Evolutionary conservation across 2,113 vertebrate genomes (phyloP).

Genomic region (Telmatochromis brachygnathus): DNA sequence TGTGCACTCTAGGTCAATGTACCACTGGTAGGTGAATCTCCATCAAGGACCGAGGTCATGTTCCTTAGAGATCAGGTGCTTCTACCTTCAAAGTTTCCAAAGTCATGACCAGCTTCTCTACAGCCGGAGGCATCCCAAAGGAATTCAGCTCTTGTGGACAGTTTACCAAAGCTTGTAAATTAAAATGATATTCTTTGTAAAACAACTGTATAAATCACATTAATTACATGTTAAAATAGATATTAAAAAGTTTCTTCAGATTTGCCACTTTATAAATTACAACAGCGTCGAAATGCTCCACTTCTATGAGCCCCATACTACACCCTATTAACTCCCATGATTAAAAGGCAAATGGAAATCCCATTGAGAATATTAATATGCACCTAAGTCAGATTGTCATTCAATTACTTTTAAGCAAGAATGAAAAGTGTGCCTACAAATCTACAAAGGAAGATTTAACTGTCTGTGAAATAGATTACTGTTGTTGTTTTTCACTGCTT

Average conservation of each 20-base stretch:
- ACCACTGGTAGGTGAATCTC: neutral
- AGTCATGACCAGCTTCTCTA: neutral
- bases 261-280: neutral
- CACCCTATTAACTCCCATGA: conserved; percentile 33
- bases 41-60: neutral
- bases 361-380: conserved; percentile 34
- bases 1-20: neutral
- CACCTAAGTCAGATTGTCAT: conserved; percentile 42
- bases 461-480: conserved; percentile 18
- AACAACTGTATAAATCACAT: neutral
- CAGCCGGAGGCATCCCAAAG: neutral
- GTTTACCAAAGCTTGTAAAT: neutral
- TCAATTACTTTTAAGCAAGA: conserved; percentile 16
- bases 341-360: conserved; percentile 41
- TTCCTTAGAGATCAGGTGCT: neutral
- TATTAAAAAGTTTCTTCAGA: neutral
- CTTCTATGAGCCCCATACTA: neutral
- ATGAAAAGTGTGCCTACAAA: conserved; percentile 24
- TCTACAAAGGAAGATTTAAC: neutral
- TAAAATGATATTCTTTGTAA: neutral
- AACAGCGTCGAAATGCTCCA: neutral
- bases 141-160: neutral
- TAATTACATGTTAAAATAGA: neutral
- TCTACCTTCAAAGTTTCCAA: neutral
- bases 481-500: neutral